Conservation (phyloP, 2,113 vertebrate species). For the Tiliqua scincoides region DNA sequence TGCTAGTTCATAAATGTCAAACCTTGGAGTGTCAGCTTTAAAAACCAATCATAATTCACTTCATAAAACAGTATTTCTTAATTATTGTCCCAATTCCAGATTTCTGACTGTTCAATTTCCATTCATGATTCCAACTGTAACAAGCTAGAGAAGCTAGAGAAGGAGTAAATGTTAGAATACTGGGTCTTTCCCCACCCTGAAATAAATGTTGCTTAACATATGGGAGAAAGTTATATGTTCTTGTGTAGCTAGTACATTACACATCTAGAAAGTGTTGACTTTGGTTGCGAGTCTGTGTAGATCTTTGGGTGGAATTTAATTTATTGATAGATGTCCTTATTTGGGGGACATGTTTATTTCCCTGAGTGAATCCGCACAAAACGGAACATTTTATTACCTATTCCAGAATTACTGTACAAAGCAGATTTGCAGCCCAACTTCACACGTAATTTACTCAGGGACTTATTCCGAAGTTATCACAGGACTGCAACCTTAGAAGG, state of each 20-base stretch:
- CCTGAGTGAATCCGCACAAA: background rate
- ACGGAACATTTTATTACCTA: background rate
- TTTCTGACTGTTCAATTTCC: background rate
- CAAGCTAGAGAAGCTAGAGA: background rate
- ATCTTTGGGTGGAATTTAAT: background rate
- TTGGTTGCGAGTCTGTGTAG: too few relatives aligned
- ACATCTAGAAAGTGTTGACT: too few relatives aligned
- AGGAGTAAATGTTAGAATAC: background rate
- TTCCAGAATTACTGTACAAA: background rate
- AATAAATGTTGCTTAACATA: background rate
- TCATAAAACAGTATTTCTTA: background rate
- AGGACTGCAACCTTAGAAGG: background rate
- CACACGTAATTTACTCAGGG: background rate
- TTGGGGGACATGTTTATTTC: background rate
- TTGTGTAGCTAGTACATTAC: too few relatives aligned
- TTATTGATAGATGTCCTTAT: background rate
- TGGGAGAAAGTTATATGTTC: too few relatives aligned
- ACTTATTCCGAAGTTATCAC: background rate
- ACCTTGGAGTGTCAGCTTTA: fast-evolving
- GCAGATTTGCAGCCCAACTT: background rate
- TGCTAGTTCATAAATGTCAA: background rate
- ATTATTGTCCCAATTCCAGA: background rate
- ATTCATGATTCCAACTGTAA: background rate
- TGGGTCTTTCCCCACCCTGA: background rate
- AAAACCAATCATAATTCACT: background rate